These are phyloP conservation scores for Aptenodytes patagonicus DNA, from an alignment of 2,113 vertebrate genomes.

Conservation along the genomic window DNA sequence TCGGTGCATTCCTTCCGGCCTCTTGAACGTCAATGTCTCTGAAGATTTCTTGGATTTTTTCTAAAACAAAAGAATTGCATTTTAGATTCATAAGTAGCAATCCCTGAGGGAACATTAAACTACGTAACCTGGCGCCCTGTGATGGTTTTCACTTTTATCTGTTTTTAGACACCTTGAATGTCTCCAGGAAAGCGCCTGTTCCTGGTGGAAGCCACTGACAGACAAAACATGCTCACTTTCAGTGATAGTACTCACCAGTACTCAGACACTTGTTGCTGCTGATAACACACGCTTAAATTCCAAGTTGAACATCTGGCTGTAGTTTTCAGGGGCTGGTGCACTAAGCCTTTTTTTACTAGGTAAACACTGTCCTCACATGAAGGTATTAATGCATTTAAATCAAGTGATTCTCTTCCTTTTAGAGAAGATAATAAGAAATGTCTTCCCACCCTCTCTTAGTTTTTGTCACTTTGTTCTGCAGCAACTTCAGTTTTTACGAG, in stretches of 20 bases:
- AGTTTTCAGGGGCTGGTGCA: background rate
- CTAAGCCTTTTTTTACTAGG: background rate
- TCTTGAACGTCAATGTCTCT: conserved; percentile 94
- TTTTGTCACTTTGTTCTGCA: background rate
- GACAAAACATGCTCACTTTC: background rate
- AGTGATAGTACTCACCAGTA: background rate
- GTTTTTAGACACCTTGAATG: background rate
- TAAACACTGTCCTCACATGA: background rate
- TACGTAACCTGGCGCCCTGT: background rate
- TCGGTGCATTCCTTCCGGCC: conserved; percentile 97
- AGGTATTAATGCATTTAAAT: background rate
- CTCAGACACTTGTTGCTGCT: background rate
- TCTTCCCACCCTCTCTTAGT: background rate
- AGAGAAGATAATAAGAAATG: background rate
- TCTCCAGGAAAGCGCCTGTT: background rate
- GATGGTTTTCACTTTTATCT: background rate
- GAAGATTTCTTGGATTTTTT: conserved; percentile 97
- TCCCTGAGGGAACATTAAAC: background rate
- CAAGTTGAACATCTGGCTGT: background rate
- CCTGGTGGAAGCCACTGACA: background rate
- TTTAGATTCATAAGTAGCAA: background rate
- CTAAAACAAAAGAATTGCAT: conserved; percentile 68
- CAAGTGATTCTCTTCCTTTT: background rate
- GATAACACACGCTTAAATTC: background rate
- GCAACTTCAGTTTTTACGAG: background rate